phyloP scores from a whole-genome alignment of 2,888 invertebrate genomes.

The Chouioia cunea region DNA sequence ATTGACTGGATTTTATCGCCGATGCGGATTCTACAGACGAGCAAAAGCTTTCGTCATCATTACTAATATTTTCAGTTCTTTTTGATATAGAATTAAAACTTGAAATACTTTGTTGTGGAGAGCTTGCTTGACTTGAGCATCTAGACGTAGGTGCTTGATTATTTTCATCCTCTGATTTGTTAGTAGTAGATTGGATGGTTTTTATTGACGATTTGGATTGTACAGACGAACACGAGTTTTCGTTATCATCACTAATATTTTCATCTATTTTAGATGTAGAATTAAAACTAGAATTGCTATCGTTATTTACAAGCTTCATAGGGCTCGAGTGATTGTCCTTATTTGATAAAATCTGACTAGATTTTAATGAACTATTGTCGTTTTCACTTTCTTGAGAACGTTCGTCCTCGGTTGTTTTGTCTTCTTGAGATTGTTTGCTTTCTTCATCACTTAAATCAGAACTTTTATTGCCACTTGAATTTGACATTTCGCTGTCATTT shows the following conservation, averaged over 20 bases:
- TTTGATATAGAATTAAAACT: conserved; percentile 26
- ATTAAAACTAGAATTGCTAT: conserved; percentile 17
- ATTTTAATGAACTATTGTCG: conserved; percentile 2
- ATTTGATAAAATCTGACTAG: conserved; percentile 6
- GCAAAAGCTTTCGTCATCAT: conserved; percentile 23
- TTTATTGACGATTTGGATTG: conserved; percentile 6
- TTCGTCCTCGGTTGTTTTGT: conserved; percentile 4
- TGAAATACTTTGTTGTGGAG: conserved; percentile 21
- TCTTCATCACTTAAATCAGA: neutral
- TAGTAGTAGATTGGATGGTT: neutral
- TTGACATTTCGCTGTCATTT: conserved; percentile 8
- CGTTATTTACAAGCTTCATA: neutral
- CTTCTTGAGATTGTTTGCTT: conserved; percentile 19
- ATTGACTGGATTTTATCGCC: neutral
- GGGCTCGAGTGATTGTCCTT: conserved; percentile 3
- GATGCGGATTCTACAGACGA: conserved; percentile 15
- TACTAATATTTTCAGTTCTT: conserved; percentile 4
- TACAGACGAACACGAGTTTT: conserved; percentile 17
- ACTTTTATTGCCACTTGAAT: neutral
- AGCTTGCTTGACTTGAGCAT: conserved; percentile 8
- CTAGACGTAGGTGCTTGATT: conserved; percentile 11
- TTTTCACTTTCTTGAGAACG: conserved; percentile 29
- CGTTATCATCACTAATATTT: conserved; percentile 13
- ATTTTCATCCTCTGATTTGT: conserved; percentile 21
- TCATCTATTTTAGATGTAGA: conserved; percentile 26